A percentile compares a stretch with the other conserved stretches of the same genome.
Evolutionary conservation across 2,113 vertebrate species (phyloP).

Genomic region (Capricornis sumatraensis): DNA sequence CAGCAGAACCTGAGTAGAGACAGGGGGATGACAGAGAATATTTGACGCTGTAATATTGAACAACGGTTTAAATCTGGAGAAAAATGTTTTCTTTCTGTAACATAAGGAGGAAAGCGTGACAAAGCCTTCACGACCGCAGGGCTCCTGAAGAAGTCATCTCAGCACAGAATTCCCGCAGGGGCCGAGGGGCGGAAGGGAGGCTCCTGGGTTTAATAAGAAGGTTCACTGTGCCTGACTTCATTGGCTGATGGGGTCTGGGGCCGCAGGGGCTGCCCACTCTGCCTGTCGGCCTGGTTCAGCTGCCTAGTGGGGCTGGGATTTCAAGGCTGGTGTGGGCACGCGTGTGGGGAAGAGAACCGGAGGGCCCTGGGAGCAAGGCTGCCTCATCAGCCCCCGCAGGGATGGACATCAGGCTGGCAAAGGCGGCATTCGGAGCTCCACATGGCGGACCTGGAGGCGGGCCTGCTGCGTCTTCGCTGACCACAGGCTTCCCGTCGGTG

Average conservation of each 20-base stretch:
- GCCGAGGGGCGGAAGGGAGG: rapidly evolving
- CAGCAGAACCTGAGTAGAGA: not conserved
- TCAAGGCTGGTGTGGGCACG: not conserved
- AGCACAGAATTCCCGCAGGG: not conserved
- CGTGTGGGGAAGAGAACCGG: rapidly evolving
- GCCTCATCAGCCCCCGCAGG: rapidly evolving
- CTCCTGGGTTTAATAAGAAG: rapidly evolving
- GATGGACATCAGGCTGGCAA: not conserved
- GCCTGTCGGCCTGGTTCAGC: not conserved
- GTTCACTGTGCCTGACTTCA: not conserved
- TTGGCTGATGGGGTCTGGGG: not conserved
- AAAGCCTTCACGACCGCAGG: not conserved
- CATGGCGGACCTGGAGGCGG: rapidly evolving
- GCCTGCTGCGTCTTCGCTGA: not conserved
- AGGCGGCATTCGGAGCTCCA: not conserved
- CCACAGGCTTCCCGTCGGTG: not conserved
- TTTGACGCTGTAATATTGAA: not conserved
- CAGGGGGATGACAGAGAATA: not conserved
- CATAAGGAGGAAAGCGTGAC: not conserved
- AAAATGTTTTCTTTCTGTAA: not conserved
- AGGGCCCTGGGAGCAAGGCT: too few species aligned
- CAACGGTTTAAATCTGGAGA: not conserved
- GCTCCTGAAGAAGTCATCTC: not conserved
- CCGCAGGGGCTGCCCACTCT: rapidly evolving
- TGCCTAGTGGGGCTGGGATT: not conserved